phyloP scores from a whole-genome alignment of 2,797 vertebrate species.

The Pempheris klunzingeri region DNA sequence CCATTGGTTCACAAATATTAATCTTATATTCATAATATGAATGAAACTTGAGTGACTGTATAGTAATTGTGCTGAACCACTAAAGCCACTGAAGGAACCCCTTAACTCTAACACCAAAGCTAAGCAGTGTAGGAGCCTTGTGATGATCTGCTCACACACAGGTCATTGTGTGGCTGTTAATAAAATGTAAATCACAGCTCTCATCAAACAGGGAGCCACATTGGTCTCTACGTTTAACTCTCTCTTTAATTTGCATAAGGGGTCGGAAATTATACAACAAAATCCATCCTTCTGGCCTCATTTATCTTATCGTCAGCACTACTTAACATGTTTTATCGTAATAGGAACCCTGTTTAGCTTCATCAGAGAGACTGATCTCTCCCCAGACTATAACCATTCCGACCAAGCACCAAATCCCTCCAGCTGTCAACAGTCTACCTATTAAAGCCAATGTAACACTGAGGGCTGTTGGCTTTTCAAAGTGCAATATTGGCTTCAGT shows the following conservation, averaged over 20 bases:
- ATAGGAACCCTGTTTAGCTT: slow-evolving; percentile 34
- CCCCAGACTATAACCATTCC: slow-evolving; percentile 34
- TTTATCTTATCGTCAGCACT: slow-evolving; percentile 29
- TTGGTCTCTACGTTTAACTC: neutral
- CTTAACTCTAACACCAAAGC: neutral
- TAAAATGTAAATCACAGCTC: neutral
- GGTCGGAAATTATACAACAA: slow-evolving; percentile 5
- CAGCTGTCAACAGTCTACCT: slow-evolving; percentile 57
- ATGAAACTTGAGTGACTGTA: neutral
- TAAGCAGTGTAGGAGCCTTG: neutral
- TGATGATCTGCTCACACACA: neutral
- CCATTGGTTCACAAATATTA: neutral
- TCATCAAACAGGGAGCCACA: neutral
- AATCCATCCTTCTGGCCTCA: slow-evolving; percentile 44
- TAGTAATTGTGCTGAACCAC: too few species aligned
- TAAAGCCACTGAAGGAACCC: neutral
- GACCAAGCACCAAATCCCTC: slow-evolving; percentile 35
- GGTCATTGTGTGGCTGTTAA: neutral
- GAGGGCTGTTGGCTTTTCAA: slow-evolving; percentile 35
- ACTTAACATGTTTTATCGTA: slow-evolving; percentile 39
- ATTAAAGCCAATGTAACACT: slow-evolving; percentile 20
- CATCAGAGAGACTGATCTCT: slow-evolving; percentile 48
- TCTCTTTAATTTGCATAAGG: slow-evolving; percentile 2
- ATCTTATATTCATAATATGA: neutral
- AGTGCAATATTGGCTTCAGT: slow-evolving; percentile 45